Evolutionary conservation across 2,888 invertebrate species (phyloP).

Genomic region (Allophyes oxyacanthae): DNA sequence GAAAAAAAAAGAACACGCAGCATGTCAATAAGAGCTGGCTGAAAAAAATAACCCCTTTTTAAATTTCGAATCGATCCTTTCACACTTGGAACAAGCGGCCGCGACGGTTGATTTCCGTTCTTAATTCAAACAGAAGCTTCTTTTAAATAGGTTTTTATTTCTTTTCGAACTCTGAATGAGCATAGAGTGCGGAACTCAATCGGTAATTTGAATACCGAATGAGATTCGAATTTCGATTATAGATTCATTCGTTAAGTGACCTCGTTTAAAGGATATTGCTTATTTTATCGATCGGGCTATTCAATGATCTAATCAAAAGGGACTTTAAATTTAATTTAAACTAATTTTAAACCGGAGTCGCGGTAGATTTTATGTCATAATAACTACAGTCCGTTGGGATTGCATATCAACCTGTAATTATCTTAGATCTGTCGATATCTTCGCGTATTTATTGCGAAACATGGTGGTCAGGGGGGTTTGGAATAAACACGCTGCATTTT

Average conservation of each 20-base stretch:
- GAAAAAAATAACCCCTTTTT: slow-evolving; percentile 78
- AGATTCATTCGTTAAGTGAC: slow-evolving; percentile 88
- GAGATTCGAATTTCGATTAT: slow-evolving; percentile 86
- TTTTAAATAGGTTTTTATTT: slow-evolving; percentile 79
- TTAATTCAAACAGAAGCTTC: slow-evolving; percentile 85
- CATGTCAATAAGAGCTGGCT: slow-evolving; percentile 80
- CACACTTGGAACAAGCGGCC: slow-evolving; percentile 86
- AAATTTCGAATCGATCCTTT: slow-evolving; percentile 86
- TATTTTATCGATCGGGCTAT: slow-evolving; percentile 82
- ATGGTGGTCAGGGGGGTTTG: slow-evolving; percentile 40
- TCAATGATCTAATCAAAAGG: slow-evolving; percentile 78
- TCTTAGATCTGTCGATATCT: slow-evolving; percentile 61
- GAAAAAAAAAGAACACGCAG: slow-evolving; percentile 74
- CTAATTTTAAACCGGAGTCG: slow-evolving; percentile 53
- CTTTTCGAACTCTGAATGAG: slow-evolving; percentile 73
- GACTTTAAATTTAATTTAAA: slow-evolving; percentile 52
- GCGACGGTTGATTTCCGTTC: slow-evolving; percentile 89
- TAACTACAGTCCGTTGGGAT: slow-evolving; percentile 45
- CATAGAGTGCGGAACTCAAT: slow-evolving; percentile 78
- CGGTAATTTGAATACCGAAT: slow-evolving; percentile 83
- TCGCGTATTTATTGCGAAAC: slow-evolving; percentile 54
- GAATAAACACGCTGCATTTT: slow-evolving; percentile 26
- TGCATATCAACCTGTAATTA: slow-evolving; percentile 59
- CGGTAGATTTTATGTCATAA: slow-evolving; percentile 51
- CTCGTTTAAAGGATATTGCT: slow-evolving; percentile 87